Conservation (phyloP, 2,797 vertebrate genomes). For the Erpetoichthys calabaricus region DNA sequence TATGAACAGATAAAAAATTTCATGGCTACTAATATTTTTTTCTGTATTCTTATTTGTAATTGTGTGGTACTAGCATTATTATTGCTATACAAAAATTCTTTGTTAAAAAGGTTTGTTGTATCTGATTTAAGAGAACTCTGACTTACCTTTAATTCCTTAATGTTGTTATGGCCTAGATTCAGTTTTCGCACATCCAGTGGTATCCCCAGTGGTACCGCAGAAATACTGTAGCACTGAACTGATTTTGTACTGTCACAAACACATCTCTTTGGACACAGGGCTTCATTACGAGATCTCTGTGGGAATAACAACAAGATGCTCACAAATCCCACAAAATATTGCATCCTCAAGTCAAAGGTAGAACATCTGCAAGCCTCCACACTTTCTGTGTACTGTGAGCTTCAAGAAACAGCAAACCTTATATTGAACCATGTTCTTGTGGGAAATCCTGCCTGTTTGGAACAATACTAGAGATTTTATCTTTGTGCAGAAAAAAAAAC, state of each 20-base stretch:
- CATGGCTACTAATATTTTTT: not conserved
- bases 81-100: no score
- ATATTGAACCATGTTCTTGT: constrained; percentile 17
- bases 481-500: constrained; percentile 25
- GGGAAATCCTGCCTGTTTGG: constrained; percentile 13
- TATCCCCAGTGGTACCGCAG: constrained; percentile 38
- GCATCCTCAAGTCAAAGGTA: constrained; percentile 33
- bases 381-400: not conserved
- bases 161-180: constrained; percentile 55
- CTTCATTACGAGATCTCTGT: constrained; percentile 1
- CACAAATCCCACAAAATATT: constrained; percentile 20
- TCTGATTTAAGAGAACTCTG: not conserved
- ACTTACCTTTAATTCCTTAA: constrained; percentile 54
- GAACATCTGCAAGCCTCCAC: constrained; percentile 4
- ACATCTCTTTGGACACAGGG: constrained; percentile 48
- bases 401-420: constrained; percentile 9
- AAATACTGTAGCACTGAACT: constrained; percentile 53
- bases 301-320: constrained; percentile 20
- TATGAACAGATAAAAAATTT: no score
- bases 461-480: constrained; percentile 34
- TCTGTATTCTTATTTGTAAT: not conserved
- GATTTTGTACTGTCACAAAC: constrained; percentile 40
- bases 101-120: no score
- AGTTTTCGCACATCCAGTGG: constrained; percentile 37
- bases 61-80: no score